phyloP scores from a whole-genome alignment of 2,113 vertebrate genomes.

The Gorsachius goisagi region DNA sequence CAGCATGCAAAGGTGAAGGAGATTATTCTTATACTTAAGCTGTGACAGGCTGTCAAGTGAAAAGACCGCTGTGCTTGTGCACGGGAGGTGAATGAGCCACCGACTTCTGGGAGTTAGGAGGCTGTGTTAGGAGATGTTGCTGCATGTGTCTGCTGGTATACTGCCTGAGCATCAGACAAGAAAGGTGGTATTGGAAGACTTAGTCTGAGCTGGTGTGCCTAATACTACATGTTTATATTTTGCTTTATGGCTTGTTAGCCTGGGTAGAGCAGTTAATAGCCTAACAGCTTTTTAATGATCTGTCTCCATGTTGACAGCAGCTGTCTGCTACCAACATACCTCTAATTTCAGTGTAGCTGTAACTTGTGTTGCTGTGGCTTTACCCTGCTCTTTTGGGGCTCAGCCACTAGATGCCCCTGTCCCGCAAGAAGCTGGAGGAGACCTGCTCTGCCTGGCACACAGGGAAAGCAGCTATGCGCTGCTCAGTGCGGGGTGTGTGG shows the following conservation, averaged over 20 bases:
- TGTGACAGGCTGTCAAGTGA: neutral
- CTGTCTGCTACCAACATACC: fast-evolving
- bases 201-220: neutral
- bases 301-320: neutral
- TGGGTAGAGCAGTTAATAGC: neutral
- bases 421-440: neutral
- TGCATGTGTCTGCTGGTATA: fast-evolving
- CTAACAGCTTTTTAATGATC: too few relatives aligned
- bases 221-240: neutral
- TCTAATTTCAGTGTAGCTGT: fast-evolving
- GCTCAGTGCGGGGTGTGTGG: fast-evolving
- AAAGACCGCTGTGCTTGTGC: neutral
- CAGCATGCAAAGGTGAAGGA: neutral
- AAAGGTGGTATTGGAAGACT: neutral
- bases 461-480: fast-evolving
- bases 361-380: neutral
- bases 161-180: neutral
- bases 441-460: neutral
- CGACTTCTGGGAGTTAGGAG: fast-evolving
- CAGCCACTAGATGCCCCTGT: constrained; percentile 37
- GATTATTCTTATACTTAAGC: neutral
- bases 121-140: too few relatives aligned
- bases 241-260: neutral
- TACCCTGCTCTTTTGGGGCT: neutral
- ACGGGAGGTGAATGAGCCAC: neutral